Evolutionary conservation across 2,797 vertebrate species (phyloP).

Genomic region (Lutjanus campechanus): DNA sequence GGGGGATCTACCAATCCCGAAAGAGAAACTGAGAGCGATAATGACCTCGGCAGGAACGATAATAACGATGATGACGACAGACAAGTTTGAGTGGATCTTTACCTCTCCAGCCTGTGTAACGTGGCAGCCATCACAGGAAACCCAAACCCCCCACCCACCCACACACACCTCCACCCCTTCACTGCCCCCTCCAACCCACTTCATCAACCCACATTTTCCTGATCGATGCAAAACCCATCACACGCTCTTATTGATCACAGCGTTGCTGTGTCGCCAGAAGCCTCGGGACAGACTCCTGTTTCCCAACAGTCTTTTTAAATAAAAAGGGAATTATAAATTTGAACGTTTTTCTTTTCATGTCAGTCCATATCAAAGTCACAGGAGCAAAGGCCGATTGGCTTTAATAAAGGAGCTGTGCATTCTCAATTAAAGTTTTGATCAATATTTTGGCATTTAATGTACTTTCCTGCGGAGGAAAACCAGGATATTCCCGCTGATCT

Average conservation of each 20-base stretch:
- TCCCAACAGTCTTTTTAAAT: conserved; percentile 75
- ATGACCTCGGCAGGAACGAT: conserved; percentile 53
- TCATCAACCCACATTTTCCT: conserved; percentile 85
- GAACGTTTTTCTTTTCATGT: conserved; percentile 79
- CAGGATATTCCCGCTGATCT: conserved; percentile 75
- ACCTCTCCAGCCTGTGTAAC: conserved; percentile 46
- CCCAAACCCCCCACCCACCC: conserved; percentile 25
- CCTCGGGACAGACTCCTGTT: conserved; percentile 76
- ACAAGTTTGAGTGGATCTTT: conserved; percentile 61
- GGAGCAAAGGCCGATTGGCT: conserved; percentile 69
- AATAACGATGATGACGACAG: conserved; percentile 57
- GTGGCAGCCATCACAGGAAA: conserved; percentile 64
- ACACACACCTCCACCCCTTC: neutral
- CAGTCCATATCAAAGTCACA: conserved; percentile 80
- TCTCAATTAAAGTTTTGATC: conserved; percentile 80
- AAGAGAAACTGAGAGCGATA: conserved; percentile 53
- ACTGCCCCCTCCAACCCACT: conserved; percentile 64
- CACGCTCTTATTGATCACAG: conserved; percentile 82
- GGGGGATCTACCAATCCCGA: conserved; percentile 21
- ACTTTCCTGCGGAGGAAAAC: conserved; percentile 73
- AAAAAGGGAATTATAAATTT: conserved; percentile 75
- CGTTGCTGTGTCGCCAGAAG: conserved; percentile 79
- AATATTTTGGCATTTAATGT: conserved; percentile 83
- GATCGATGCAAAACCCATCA: conserved; percentile 86
- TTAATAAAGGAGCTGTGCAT: conserved; percentile 68